Evolutionary conservation across 2,113 vertebrate genomes (phyloP), one percentile per base, ranked within the genome.

Genomic region (Theristicus caerulescens): DNA sequence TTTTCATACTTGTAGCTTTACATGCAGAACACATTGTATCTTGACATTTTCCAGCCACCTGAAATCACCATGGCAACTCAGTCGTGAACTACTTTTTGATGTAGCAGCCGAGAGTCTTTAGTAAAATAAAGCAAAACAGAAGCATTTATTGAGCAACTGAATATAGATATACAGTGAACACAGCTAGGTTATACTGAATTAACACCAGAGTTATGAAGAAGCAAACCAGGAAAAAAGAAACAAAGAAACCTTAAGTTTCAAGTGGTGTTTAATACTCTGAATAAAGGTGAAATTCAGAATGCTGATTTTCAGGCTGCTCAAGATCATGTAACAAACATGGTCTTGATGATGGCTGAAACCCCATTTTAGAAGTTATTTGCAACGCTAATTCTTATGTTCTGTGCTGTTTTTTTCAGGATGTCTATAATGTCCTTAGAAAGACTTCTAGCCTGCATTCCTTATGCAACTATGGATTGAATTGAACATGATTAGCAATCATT

Each of bases 401-500:
- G 26, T 46, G 31, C 13, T 66, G 18, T 47, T 80, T 93, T 74
- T 74, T 83, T 59, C 72, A 67, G 29, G 11, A 52, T 76, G 13
- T 36, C 62, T 88, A 62, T 54, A 70, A 78, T 51, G 42, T 67
- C 27, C 27, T 62, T 40, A 44, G n/a, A 72, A 83, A 77, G 22
- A n/a, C 24, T 70, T 83, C 5, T 42, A 40, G 7, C 25, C 34
- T 92, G 22, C 22, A 78, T 78, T 86, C 12, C 5, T 78, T 70
- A 55, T 26, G 17, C 21, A 84, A 4, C 58, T 54, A 47, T 32
- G 21, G 9, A n/a, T 32, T 86, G 64, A 95, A 96, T 38, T 46
- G 67, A 77, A 78, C 21, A 34, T 92, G 67, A 86, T 92, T 92
- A 92, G 38, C 51, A 96, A 84, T 97, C 83, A 91, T 59, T 42